Conservation (phyloP, 35 echinoderm and acorn worm genomes). For the Apostichopus japonicus region DNA sequence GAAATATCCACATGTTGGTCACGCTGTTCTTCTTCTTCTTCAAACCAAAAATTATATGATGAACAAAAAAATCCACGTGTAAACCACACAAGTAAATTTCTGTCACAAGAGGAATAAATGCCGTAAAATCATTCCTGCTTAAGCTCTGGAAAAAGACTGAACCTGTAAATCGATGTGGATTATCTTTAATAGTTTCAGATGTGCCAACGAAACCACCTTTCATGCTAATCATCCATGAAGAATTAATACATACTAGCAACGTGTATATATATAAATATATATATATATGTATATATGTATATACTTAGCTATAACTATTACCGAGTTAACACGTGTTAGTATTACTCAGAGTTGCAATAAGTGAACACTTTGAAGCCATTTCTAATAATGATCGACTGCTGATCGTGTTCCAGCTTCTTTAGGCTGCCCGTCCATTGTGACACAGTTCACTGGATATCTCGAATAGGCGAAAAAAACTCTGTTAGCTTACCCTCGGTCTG, state of each 20-base stretch:
- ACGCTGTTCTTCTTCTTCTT: no score
- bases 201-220: no score
- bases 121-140: not conserved
- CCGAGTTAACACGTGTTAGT: not conserved
- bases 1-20: constrained; percentile 9
- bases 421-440: not conserved
- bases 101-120: not conserved
- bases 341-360: not conserved
- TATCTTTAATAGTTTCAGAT: no score
- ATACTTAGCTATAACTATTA: not conserved
- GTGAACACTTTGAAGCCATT: not conserved
- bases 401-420: not conserved
- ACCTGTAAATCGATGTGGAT: not conserved
- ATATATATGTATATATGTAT: not conserved
- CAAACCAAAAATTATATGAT: no score
- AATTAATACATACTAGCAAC: not conserved
- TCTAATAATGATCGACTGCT: not conserved
- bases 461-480: not conserved
- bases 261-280: not conserved
- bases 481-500: not conserved
- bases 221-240: no score
- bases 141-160: not conserved
- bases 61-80: no score
- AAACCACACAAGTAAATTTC: no score
- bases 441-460: not conserved